Base-by-base conservation (phyloP, 2,797 vertebrate genomes). In the Sphenodon punctatus region DNA sequence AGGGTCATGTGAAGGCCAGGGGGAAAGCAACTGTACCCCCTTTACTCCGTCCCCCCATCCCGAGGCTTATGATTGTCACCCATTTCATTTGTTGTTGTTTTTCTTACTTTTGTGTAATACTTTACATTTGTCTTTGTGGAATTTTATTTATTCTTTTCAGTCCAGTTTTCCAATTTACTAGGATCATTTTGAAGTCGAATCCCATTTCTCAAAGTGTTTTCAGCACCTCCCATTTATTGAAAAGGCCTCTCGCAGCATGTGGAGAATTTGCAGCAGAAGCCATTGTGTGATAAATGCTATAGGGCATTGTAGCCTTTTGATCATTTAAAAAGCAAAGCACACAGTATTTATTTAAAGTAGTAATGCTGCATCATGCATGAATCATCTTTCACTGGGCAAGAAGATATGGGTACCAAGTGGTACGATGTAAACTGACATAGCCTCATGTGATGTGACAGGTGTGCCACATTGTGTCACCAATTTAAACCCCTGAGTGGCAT, bases 291-390 rank as follows among this genome's bases (percentile, higher is more conserved):
- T 48, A 22, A 7, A 46, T 1, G 0, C 6, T 45, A 5, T 8
- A 3, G 2, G 1, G 1, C 15, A 4, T 3, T 46, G n/a, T 12
- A 43, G 51, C 5, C 10, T 48, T 36, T 27, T 2, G 1, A 3
- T 5, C 34, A 34, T 56, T 46, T 66, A 23, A 66, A 46, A 66
- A 23, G 15, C 23, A n/a, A n/a, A n/a, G n/a, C 6, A 0, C 0
- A 6, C n/a, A 45, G 2, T 34, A 48, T 25, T n/a, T 39, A 6
- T 30, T 68, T 23, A 51, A 85, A 59, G 5, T 51, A 19, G 0
- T 1, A 3, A 2, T 27, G 75, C 30, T 36, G 5, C 46, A 20
- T 27, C 2, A 0, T 39, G 27, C 27, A 56, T n/a, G 48, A 67
- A 25, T 46, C 8, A 36, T 20, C 42, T 81, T 73, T 43, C 34